Base-by-base conservation (phyloP, 53 echinoderm and acorn worm species). In the Crossaster papposus region DNA sequence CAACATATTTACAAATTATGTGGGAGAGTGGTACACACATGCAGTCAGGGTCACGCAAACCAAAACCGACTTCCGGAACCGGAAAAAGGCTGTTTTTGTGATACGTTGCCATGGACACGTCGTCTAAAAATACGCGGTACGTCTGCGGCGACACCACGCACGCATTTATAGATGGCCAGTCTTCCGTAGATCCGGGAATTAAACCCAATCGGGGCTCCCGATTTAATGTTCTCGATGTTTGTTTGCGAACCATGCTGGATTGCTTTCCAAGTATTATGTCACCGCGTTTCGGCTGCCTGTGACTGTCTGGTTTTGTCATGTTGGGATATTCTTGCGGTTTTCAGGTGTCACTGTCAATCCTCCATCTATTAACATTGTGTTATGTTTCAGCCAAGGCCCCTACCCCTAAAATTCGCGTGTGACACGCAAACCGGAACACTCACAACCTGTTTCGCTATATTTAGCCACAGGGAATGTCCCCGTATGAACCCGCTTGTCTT, bases 381-480 rank as follows among this genome's bases (percentile, higher is more conserved):
- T n/a, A 63, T 37, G 29, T 65, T 44, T 68, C 44, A 23, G 26
- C 34, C 78, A 22, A 44, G 23, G 24, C 6, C 37, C 22, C 22
- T 26, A 1, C 23, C 17, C 26, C 12, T 9, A 24, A 23, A 34
- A 13, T 68, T 55, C 38, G 82, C 37, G 13, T 82, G 38, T 20
- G 82, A 55, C 5, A 14, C 9, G 8, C 70, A 68, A 10, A 64
- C 65, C 64, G 82, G 37, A 28, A 82, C 17, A 14, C 20, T 36
- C 37, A 31, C 36, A 23, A 18, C 31, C 20, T 50, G 44, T 22
- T 26, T 38, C 30, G n/a, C 84, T 72, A 84, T 84, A 72, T 53
- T 72, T 72, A 72, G 84, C 20, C 22, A 22, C 51, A 3, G 33
- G 84, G 84, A 72, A 54, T 72, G 51, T 68, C 72, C 84, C 84